These are phyloP conservation scores for Sula dactylatra DNA, from an alignment of 2,113 vertebrate species.

Conservation along the genomic window DNA sequence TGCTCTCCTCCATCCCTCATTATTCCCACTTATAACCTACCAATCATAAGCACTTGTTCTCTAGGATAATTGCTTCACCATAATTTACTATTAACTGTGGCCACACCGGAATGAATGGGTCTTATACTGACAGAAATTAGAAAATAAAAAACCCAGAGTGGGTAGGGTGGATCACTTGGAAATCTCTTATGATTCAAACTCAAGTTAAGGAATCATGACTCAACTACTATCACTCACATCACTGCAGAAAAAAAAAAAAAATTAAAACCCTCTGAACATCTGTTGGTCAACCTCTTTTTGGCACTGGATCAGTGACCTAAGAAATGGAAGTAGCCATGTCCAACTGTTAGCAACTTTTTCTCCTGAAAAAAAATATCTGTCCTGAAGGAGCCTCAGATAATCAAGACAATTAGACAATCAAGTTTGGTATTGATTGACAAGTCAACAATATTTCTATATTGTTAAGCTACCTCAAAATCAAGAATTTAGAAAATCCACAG, in stretches of 20 bases:
- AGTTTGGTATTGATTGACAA: background rate
- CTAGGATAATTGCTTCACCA: background rate
- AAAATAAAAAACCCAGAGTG: background rate
- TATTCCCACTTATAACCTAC: slow-evolving; percentile 13
- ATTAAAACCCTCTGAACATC: background rate
- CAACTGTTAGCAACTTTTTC: background rate
- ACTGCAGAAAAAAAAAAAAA: background rate
- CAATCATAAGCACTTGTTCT: background rate
- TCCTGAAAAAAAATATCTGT: background rate
- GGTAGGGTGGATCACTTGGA: background rate
- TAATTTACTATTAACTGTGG: background rate
- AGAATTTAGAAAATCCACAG: background rate
- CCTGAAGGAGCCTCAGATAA: background rate
- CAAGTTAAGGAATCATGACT: background rate
- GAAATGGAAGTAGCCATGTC: background rate
- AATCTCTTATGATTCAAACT: background rate
- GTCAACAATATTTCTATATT: background rate
- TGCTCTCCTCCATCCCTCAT: slow-evolving; percentile 32
- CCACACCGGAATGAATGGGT: background rate
- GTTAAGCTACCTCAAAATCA: background rate
- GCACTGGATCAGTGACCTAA: background rate
- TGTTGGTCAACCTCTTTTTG: background rate
- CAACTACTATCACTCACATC: background rate
- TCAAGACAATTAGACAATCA: background rate
- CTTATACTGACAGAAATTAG: background rate